phyloP scores from a whole-genome alignment of 2,888 invertebrate species.

The Caenorhabditis sinica region DNA sequence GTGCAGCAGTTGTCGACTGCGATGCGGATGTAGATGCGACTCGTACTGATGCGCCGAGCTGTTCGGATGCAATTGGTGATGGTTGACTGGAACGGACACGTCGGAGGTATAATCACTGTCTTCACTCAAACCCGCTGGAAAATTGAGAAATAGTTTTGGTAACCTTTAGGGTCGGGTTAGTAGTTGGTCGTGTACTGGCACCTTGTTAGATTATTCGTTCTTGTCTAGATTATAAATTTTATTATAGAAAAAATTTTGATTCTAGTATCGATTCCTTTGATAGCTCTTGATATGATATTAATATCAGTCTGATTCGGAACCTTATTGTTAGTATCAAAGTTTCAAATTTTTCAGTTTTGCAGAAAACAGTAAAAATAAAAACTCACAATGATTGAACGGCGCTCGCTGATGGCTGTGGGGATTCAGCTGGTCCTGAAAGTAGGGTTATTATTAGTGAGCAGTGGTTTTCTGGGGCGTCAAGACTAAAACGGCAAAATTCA shows the following conservation, averaged over 20 bases:
- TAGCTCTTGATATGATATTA: neutral
- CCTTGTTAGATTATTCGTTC: no score
- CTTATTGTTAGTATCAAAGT: no score
- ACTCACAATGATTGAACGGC: constrained; percentile 81
- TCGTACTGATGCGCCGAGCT: constrained; percentile 91
- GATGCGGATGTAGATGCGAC: constrained; percentile 82
- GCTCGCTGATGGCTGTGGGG: constrained; percentile 73
- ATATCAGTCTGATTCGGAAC: no score
- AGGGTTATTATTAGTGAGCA: neutral
- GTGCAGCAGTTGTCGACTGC: constrained; percentile 62
- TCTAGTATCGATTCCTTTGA: neutral
- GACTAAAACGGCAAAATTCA: no score
- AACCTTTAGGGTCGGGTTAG: no score
- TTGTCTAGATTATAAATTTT: no score
- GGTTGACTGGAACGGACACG: constrained; percentile 90
- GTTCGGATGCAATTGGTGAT: constrained; percentile 88
- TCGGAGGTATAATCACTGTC: constrained; percentile 98
- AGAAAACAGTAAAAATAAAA: neutral
- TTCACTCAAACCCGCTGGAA: constrained; percentile 93
- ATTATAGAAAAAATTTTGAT: no score
- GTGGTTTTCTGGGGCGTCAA: neutral
- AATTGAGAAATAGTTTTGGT: neutral
- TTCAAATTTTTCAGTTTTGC: no score
- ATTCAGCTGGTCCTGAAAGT: constrained; percentile 71
- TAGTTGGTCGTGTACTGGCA: neutral